These are phyloP conservation scores for Diploscapter pachys DNA, from an alignment of 1,140 invertebrate genomes.

Conservation along the genomic window DNA sequence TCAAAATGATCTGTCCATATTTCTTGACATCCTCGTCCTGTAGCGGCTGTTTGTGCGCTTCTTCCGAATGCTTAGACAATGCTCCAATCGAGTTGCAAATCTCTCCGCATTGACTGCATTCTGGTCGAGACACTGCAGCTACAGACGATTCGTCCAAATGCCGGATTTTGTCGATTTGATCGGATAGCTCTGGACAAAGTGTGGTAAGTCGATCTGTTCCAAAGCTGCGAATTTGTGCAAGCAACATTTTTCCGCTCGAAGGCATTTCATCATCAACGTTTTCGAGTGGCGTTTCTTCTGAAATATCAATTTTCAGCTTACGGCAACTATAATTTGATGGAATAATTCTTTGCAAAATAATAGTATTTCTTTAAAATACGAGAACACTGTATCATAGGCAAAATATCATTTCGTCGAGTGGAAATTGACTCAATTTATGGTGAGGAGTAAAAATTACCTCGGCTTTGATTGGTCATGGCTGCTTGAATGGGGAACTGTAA, in stretches of 20 bases:
- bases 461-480: too few species aligned
- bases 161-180: constrained; percentile 13
- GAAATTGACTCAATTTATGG: too few species aligned
- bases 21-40: constrained; percentile 82
- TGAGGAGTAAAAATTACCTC: too few species aligned
- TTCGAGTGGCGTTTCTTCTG: too few species aligned
- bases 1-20: constrained; percentile 76
- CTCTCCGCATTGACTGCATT: constrained; percentile 84
- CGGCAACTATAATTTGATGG: too few species aligned
- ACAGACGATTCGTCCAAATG: constrained; percentile 27
- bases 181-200: not conserved
- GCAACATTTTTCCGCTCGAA: constrained; percentile 82
- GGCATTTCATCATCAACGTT: too few species aligned
- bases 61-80: constrained; percentile 84
- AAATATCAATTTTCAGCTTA: too few species aligned
- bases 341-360: too few species aligned
- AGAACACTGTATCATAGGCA: too few species aligned
- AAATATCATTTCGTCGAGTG: too few species aligned
- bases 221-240: constrained; percentile 92
- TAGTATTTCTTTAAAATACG: too few species aligned
- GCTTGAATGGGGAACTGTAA: too few species aligned
- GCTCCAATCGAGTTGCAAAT: constrained; percentile 93
- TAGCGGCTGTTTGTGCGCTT: constrained; percentile 84
- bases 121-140: constrained; percentile 68
- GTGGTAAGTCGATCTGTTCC: constrained; percentile 65